Conservation (phyloP, 2,888 invertebrate genomes). For the Clanis bilineata region DNA sequence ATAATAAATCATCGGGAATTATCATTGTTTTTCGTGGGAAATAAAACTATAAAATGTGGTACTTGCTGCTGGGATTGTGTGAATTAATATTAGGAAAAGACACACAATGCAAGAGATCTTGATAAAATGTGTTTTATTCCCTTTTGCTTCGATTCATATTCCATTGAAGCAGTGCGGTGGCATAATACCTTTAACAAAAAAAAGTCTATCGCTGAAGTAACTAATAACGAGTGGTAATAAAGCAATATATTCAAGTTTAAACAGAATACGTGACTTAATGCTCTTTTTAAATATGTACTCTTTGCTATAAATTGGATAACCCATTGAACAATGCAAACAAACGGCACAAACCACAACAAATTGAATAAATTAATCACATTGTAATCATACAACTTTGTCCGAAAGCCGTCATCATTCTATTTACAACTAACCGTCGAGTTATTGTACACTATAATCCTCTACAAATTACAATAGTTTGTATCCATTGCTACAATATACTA, state of each 20-base stretch:
- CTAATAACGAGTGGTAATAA: too few species aligned
- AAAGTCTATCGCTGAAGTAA: too few species aligned
- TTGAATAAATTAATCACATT: slow-evolving; percentile 4
- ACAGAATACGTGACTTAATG: not conserved
- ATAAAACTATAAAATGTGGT: not conserved
- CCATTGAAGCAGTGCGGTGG: too few species aligned
- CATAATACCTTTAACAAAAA: too few species aligned
- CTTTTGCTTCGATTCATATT: too few species aligned
- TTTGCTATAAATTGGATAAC: not conserved
- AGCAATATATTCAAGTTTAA: not conserved
- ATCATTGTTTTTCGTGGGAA: not conserved
- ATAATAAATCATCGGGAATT: slow-evolving; percentile 8
- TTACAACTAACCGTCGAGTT: not conserved
- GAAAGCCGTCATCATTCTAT: slow-evolving; percentile 2
- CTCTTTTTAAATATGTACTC: not conserved
- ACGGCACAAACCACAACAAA: not conserved
- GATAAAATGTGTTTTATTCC: too few species aligned
- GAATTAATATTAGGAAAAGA: not conserved
- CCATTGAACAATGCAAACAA: not conserved
- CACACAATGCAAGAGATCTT: not conserved
- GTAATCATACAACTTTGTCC: slow-evolving; percentile 7
- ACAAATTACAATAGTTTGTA: not conserved
- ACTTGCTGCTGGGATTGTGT: not conserved
- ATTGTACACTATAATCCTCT: not conserved
- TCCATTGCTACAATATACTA: not conserved